Conservation (phyloP, 2,797 vertebrate genomes). For the Mormyrus hasselquistii region DNA sequence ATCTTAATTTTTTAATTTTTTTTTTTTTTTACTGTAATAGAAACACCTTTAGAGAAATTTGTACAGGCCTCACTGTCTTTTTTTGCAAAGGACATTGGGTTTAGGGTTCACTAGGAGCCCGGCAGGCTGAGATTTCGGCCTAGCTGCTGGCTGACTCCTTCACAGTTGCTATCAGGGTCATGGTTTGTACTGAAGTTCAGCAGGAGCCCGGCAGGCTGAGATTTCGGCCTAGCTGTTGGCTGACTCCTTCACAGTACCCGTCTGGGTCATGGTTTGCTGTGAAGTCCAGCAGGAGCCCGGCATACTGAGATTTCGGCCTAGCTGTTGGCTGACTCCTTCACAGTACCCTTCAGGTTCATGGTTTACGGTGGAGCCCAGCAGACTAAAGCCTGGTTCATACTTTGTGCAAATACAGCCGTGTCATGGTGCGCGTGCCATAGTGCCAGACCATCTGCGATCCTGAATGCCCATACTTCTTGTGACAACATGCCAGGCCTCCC, state of each 20-base stretch:
- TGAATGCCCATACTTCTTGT: not conserved
- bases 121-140: not conserved
- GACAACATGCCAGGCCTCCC: not conserved
- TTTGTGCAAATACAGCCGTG: not conserved
- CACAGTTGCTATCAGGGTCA: not conserved
- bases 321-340: not conserved
- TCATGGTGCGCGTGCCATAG: not conserved
- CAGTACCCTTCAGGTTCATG: not conserved
- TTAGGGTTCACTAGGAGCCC: not conserved
- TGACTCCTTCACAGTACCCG: not conserved
- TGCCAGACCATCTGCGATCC: not conserved
- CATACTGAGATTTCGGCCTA: not conserved
- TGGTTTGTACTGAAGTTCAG: not conserved
- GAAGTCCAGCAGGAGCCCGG: not conserved
- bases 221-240: not conserved
- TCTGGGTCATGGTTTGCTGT: not conserved
- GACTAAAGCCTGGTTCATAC: not conserved
- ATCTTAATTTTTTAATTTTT: not conserved
- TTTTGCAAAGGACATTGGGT: not conserved
- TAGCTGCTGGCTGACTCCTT: conserved; percentile 1
- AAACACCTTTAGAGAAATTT: not conserved
- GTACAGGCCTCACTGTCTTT: not conserved
- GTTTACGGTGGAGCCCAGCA: not conserved
- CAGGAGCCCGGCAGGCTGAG: not conserved
- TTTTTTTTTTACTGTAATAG: not conserved